Evolutionary conservation across 2,888 invertebrate species (phyloP), one percentile per base, ranked within the genome.

Genomic region (Ligdia adustata): DNA sequence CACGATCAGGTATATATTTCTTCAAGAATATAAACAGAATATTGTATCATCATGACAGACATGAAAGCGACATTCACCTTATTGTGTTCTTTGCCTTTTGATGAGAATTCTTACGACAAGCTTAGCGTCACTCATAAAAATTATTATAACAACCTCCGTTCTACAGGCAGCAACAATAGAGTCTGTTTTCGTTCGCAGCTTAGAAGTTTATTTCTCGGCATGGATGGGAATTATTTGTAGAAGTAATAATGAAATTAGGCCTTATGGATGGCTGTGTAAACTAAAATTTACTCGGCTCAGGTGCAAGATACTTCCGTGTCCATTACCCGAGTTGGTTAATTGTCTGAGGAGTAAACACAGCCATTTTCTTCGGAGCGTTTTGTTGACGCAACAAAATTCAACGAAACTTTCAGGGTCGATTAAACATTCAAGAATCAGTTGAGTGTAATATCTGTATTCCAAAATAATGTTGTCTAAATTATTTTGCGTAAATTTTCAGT

Each of bases 101-200:
- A 60, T 57, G 55, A 55, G 51, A 39, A 60, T 57, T 60, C 59
- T 57, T 60, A 60, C 60, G 60, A 57, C 55, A 47, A 24, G 60
- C 55, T 60, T 52, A 55, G 52, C 31, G 35, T 41, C 42, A 38
- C 50, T 39, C 52, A 60, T 57, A 60, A 60, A 60, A 60, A 59
- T 59, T 43, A 59, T 48, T 53, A 15, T 35, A 42, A 38, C 51
- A 45, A 52, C 52, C 52, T 46, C 4, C 20, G 37, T 55, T 53
- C 51, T 55, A 52, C 45, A 31, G 53, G 44, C 53, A 41, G 40
- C 38, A 35, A 16, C 49, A 22, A 2, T 45, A 57, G 52, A 40
- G 55, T 49, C 29, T 29, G 47, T 35, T 57, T 56, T 49, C 18
- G 22, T 16, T 38, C 40, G 48, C 33, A 15, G 31, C 39, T 28